phyloP scores from a whole-genome alignment of 2,113 vertebrate species.

The Calyptommatus sinebrachiatus region DNA sequence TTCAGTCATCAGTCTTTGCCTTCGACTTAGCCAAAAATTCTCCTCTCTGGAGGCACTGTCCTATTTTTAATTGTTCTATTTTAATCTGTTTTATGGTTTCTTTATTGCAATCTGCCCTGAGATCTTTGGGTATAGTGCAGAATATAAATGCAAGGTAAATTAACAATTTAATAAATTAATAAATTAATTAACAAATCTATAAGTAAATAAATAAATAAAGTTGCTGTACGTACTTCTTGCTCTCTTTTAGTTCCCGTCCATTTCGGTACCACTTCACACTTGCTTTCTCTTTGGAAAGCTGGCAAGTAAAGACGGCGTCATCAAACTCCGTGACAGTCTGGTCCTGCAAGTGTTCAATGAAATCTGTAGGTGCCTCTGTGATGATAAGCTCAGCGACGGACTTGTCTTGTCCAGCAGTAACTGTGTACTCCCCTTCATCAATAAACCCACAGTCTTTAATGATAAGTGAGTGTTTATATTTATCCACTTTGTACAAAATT shows the following conservation, averaged over 20 bases:
- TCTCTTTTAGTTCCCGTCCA: constrained; percentile 92
- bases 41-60: too few species aligned
- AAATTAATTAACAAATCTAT: too few species aligned
- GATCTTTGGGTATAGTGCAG: too few species aligned
- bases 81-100: too few species aligned
- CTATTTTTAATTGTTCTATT: too few species aligned
- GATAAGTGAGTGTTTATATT: constrained; percentile 89
- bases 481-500: constrained; percentile 86
- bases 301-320: constrained; percentile 91
- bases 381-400: constrained; percentile 91
- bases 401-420: constrained; percentile 85
- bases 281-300: constrained; percentile 92
- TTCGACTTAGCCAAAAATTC: too few species aligned
- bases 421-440: constrained; percentile 94
- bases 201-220: not conserved
- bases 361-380: constrained; percentile 94
- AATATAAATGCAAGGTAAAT: too few species aligned
- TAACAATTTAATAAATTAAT: too few species aligned
- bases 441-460: constrained; percentile 91
- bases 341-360: constrained; percentile 85
- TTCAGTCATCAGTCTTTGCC: too few species aligned
- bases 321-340: constrained; percentile 97
- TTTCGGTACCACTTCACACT: constrained; percentile 91
- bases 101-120: too few species aligned
- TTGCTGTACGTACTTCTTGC: constrained; percentile 81